Conservation (phyloP, 2,888 invertebrate species). For the Morpho deidamia region DNA sequence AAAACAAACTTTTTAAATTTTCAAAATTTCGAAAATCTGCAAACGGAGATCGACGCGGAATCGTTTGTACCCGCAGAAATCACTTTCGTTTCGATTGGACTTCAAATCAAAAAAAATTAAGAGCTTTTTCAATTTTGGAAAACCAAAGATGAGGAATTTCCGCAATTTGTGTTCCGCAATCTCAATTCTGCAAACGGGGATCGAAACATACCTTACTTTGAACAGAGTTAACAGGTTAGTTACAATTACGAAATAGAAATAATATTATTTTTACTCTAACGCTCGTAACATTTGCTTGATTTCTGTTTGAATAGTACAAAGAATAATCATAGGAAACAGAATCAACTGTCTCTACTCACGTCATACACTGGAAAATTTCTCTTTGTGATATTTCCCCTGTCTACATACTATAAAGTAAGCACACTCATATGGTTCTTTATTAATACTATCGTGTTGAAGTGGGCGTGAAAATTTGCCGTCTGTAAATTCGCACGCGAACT, state of each 20-base stretch:
- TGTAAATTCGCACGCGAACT: background rate
- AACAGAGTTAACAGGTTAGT: background rate
- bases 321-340: constrained; percentile 8
- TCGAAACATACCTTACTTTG: background rate
- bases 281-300: background rate
- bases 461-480: background rate
- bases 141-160: no score
- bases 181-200: no score
- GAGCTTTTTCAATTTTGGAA: no score
- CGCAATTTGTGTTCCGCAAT: no score
- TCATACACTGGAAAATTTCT: constrained; percentile 13
- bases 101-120: no score
- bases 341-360: constrained; percentile 9
- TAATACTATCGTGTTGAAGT: background rate
- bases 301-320: constrained; percentile 3
- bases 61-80: no score
- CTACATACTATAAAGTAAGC: background rate
- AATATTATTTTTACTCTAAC: background rate
- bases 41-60: no score
- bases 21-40: no score
- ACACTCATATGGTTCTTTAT: background rate
- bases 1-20: no score
- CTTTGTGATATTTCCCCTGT: constrained; percentile 14
- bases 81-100: no score
- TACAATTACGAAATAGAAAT: background rate